Conservation (phyloP, 2,113 vertebrate species). For the Tinamus guttatus region DNA sequence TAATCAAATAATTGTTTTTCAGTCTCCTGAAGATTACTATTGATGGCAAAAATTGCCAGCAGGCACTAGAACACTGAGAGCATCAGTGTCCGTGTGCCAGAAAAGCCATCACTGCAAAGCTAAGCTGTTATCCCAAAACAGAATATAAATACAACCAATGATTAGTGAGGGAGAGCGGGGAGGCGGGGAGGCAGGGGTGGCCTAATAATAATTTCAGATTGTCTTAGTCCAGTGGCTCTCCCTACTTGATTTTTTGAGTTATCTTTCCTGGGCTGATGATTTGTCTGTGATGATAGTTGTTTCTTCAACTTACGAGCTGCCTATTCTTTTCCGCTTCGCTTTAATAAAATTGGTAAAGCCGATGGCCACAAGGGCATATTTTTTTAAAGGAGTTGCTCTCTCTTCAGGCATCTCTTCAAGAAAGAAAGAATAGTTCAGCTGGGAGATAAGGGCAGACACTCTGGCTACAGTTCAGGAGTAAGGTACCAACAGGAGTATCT, state of each 20-base stretch:
- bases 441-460: background rate
- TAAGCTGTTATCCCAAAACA: background rate
- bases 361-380: background rate
- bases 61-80: background rate
- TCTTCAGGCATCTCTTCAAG: background rate
- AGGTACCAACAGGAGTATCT: rapidly evolving
- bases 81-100: background rate
- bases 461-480: background rate
- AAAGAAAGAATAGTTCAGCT: background rate
- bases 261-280: background rate
- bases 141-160: background rate
- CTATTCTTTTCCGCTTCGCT: background rate
- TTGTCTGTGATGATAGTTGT: rapidly evolving
- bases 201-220: background rate
- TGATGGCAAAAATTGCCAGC: background rate
- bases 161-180: background rate
- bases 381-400: background rate
- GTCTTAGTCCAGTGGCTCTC: background rate
- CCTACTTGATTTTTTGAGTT: background rate
- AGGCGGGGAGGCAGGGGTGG: rapidly evolving
- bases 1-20: background rate
- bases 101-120: background rate
- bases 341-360: background rate
- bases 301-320: rapidly evolving
- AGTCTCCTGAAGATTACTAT: background rate